Evolutionary conservation across 2,797 vertebrate species (phyloP), one percentile per base, ranked within the genome.

Genomic region (Fringilla coelebs): DNA sequence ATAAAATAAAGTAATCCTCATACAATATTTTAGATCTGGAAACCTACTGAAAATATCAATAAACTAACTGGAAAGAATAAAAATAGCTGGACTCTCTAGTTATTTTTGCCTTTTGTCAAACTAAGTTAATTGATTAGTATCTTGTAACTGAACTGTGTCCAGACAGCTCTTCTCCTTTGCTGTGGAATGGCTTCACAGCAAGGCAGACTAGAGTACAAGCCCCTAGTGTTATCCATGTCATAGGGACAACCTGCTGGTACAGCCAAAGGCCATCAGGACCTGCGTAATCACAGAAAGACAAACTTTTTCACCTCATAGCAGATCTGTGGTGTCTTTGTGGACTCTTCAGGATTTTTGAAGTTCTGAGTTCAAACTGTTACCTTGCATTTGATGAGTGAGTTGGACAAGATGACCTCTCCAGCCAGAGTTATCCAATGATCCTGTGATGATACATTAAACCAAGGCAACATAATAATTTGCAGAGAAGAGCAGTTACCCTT

Each of bases 61-160:
- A 55, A 81, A 40, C 21, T 52, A 62, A 38, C 10, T 46, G 20
- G 10, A 84, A 76, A 54, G 7, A 4, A 11, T 31, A 63, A 63
- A 36, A 73, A 45, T 15, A 54, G 11, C 36, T 25, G 14, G 40
- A 36, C 7, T 26, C 3, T n/a, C 4, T 51, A 13, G 24, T 77
- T 68, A 21, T 13, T 90, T 60, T 68, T 60, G 10, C 20, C 19
- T 81, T 77, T 61, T 34, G 41, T 63, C 16, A 38, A 74, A 17
- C 46, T 61, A 43, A 45, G 11, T 49, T 45, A 70, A 16, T 51
- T 38, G 43, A 36, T 65, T 28, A 40, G 17, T 25, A 36, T 40
- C 18, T 76, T 91, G 75, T 90, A 98, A 98, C 97, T 97, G 98
- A 98, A 81, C 97, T 94, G 67, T 95, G 70, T 90, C 95, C 96